Evolutionary conservation across 2,113 vertebrate species (phyloP), one percentile per base, ranked within the genome.

Genomic region (Campylorhamphus procurvoides): DNA sequence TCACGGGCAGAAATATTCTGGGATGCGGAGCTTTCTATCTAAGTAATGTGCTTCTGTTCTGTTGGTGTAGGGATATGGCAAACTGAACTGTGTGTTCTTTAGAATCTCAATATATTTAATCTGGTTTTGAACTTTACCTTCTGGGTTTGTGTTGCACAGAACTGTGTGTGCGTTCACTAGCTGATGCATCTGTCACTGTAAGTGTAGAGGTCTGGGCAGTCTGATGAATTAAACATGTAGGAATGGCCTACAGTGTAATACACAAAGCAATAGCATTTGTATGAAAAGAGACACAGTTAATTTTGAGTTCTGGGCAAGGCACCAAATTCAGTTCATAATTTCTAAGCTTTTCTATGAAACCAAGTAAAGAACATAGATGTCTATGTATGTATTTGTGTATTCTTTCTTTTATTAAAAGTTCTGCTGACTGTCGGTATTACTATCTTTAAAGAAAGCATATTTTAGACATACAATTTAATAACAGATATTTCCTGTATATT

Each of bases 11-110:
- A 77, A 84, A 33, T 74, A 39, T 31, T 68, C 37, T 74, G 24
- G 12, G 12, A 28, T 1, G 1, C 22, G 12, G 25, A 14, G 22
- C 18, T 67, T 0, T 33, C 13, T 86, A 2, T 42, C 25, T 6
- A 33, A n/a, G 3, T 81, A 63, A 25, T n/a, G 22, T n/a, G 22
- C 6, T 80, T 84, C 12, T 49, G 10, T 82, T 87, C 19, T 50
- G 5, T 66, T 17, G n/a, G 25, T 62, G 4, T 4, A 31, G 12
- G 7, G 4, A 1, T 55, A 20, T 49, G 52, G 24, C 28, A 76
- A n/a, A 40, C 14, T 50, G 47, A 71, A 46, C 28, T 58, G 8
- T 28, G 5, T n/a, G 9, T 52, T 89, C 16, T 91, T 82, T 46
- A 69, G 56, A 66, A 47, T 52, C 9, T 56, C 28, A 39, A n/a